A percentile compares a stretch with the other conserved stretches of the same genome.
These are phyloP conservation scores for Carpatolechia fugitivella DNA, from an alignment of 2,888 invertebrate genomes.

Conservation along the genomic window DNA sequence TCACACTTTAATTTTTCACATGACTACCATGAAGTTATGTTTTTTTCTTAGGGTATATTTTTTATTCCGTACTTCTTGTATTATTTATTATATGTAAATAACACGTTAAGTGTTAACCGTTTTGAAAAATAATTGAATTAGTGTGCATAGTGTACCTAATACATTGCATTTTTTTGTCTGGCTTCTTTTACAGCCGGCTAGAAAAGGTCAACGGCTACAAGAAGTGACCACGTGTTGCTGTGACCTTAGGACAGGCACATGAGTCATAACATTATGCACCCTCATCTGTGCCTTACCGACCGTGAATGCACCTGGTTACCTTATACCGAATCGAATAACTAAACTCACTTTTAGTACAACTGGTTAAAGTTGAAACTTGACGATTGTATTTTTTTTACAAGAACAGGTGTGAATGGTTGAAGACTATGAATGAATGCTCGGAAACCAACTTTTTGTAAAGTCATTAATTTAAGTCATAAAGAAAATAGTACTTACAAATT, in stretches of 20 bases:
- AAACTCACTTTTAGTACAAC: constrained; percentile 16
- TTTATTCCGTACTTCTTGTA: no score
- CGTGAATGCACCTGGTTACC: constrained; percentile 63
- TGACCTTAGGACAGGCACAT: constrained; percentile 42
- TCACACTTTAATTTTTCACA: no score
- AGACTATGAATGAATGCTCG: constrained; percentile 37
- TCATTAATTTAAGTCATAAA: no score
- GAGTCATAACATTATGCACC: constrained; percentile 48
- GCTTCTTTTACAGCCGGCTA: neutral
- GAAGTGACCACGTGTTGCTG: constrained; percentile 55
- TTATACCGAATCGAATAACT: constrained; percentile 10
- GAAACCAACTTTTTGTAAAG: no score
- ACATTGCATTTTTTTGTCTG: neutral
- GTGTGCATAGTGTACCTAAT: no score
- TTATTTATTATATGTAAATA: no score
- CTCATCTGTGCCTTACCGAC: constrained; percentile 52
- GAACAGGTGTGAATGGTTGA: constrained; percentile 44
- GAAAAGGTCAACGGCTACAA: constrained; percentile 43
- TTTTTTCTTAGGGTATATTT: no score
- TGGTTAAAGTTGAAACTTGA: constrained; percentile 10
- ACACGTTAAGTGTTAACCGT: no score
- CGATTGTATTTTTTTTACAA: neutral
- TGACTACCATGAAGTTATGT: no score
- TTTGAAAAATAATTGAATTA: no score
- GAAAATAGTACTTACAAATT: no score